Evolutionary conservation across 2,113 vertebrate species (phyloP).

Genomic region (Agapornis roseicollis): DNA sequence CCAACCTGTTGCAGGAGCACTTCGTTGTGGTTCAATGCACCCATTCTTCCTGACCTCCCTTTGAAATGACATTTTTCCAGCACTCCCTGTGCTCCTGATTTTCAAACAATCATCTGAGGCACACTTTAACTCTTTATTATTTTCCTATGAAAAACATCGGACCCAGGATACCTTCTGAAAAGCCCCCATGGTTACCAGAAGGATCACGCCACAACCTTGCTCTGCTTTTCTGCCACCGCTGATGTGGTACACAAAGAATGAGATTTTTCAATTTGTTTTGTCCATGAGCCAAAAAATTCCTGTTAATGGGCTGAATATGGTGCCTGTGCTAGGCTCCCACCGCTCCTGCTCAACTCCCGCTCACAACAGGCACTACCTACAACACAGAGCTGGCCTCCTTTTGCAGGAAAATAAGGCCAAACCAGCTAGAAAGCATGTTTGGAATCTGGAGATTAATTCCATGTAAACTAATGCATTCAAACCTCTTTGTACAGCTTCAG

Average conservation of each 20-base stretch:
- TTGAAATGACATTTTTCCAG: rapidly evolving
- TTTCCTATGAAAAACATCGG: background rate
- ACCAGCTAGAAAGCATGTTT: conserved; percentile 54
- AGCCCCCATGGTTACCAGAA: background rate
- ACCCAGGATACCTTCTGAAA: background rate
- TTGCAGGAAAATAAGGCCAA: conserved; percentile 51
- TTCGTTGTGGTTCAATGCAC: background rate
- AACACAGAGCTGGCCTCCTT: conserved; percentile 8
- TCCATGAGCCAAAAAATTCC: conserved; percentile 37
- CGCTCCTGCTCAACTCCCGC: background rate
- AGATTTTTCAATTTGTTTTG: conserved; percentile 56
- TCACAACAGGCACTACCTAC: conserved; percentile 10
- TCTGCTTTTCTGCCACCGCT: background rate
- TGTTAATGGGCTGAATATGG: conserved; percentile 2
- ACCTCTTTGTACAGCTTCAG: background rate
- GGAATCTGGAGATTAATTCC: conserved; percentile 63
- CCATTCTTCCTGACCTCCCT: background rate
- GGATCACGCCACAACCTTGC: background rate
- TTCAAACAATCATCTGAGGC: background rate
- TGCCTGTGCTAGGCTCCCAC: conserved; percentile 16
- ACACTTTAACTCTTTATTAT: background rate
- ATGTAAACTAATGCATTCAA: conserved; percentile 35
- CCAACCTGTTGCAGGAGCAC: background rate
- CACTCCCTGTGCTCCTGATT: background rate
- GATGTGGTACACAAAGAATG: conserved; percentile 7